Evolutionary conservation across 2,888 invertebrate species (phyloP).

Genomic region (Eupeodes luniger): DNA sequence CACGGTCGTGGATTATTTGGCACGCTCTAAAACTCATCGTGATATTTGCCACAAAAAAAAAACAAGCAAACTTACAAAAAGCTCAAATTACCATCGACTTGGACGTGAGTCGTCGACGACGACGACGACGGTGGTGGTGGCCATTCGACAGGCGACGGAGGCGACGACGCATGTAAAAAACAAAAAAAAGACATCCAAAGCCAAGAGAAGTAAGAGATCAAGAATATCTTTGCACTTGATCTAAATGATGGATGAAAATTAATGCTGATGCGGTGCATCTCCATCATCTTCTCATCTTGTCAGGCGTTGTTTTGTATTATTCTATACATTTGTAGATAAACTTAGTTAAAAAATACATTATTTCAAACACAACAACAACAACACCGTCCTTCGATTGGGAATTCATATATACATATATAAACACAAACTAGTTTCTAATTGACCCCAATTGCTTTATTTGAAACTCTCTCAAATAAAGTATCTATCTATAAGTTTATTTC

Average conservation of each 20-base stretch:
- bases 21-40: conserved; percentile 72
- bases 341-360: neutral
- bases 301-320: conserved; percentile 2
- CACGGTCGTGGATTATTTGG: conserved; percentile 45
- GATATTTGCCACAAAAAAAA: conserved; percentile 38
- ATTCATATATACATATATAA: conserved; percentile 20
- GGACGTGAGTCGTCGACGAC: neutral
- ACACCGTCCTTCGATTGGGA: conserved; percentile 63
- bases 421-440: conserved; percentile 66
- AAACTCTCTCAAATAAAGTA: conserved; percentile 41
- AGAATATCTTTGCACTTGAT: conserved; percentile 69
- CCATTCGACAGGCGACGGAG: neutral
- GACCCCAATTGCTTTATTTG: conserved; percentile 71
- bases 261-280: conserved; percentile 40
- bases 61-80: conserved; percentile 45
- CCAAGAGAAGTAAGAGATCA: conserved; percentile 19
- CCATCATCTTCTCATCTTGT: conserved; percentile 34
- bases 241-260: conserved; percentile 64
- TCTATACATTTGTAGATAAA: neutral
- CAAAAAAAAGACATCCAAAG: conserved; percentile 1
- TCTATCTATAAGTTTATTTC: conserved; percentile 21
- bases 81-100: conserved; percentile 62
- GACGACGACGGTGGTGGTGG: neutral
- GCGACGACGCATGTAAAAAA: neutral
- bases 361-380: conserved; percentile 8